Conservation (phyloP, 2,113 vertebrate genomes). For the Odontesthes bonariensis region DNA sequence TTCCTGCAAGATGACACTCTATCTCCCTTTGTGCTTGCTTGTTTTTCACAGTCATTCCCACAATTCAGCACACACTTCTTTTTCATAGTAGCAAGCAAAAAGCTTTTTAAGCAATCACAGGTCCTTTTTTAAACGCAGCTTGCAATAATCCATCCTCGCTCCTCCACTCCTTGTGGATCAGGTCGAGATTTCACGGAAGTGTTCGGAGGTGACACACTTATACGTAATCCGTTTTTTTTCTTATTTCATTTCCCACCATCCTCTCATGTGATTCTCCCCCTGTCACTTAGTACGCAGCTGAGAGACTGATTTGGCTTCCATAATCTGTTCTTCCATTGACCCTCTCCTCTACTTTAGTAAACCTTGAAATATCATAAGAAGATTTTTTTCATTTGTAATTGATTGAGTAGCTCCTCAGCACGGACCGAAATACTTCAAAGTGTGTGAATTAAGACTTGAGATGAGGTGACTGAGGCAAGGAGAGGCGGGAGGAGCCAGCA, state of each 20-base stretch:
- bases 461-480: constrained; percentile 38
- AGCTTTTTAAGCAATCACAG: constrained; percentile 85
- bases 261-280: constrained; percentile 95
- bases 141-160: constrained; percentile 68
- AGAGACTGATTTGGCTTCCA: constrained; percentile 94
- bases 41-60: constrained; percentile 11
- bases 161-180: constrained; percentile 71
- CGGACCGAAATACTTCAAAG: constrained; percentile 96
- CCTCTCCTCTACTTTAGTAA: constrained; percentile 82
- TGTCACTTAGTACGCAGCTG: constrained; percentile 97
- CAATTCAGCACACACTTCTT: constrained; percentile 15
- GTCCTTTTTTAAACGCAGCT: constrained; percentile 60
- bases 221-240: constrained; percentile 96
- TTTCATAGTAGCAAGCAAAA: constrained; percentile 67
- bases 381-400: constrained; percentile 99
- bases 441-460: constrained; percentile 85
- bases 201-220: constrained; percentile 90
- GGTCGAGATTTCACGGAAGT: constrained; percentile 77
- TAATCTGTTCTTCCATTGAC: constrained; percentile 90
- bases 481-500: constrained; percentile 41
- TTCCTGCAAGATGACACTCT: constrained; percentile 9
- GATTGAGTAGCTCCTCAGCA: constrained; percentile 97
- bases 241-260: constrained; percentile 90
- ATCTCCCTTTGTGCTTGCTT: constrained; percentile 32
- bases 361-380: constrained; percentile 98